Evolutionary conservation across 2,797 vertebrate species (phyloP).

Genomic region (Gymnothorax reevesii): DNA sequence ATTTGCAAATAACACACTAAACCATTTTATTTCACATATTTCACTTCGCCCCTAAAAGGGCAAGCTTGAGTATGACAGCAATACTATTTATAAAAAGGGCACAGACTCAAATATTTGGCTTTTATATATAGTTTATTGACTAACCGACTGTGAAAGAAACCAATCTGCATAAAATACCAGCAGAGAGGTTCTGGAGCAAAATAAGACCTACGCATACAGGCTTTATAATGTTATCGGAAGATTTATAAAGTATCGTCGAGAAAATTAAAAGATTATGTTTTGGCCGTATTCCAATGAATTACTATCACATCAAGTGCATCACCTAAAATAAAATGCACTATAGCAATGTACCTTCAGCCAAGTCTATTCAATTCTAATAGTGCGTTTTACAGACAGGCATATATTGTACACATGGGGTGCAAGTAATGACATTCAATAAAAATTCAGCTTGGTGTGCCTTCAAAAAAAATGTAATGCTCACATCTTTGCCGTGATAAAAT

Average conservation of each 20-base stretch:
- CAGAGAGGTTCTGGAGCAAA: not conserved
- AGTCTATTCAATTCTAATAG: not conserved
- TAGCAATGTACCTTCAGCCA: not conserved
- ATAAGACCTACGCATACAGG: not conserved
- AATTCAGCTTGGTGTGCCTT: no score
- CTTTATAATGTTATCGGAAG: not conserved
- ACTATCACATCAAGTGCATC: not conserved
- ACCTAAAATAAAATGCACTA: not conserved
- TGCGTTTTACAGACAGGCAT: not conserved
- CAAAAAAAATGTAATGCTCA: not conserved
- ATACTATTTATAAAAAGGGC: not conserved
- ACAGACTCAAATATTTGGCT: not conserved
- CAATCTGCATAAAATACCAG: not conserved
- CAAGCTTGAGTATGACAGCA: not conserved
- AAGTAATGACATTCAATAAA: not conserved
- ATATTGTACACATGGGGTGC: not conserved
- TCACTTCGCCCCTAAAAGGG: not conserved
- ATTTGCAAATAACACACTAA: not conserved
- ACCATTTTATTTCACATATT: not conserved
- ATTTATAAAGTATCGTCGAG: no score
- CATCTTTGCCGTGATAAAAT: not conserved
- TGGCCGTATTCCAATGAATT: not conserved
- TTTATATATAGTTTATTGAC: not conserved
- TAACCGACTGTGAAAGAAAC: no score
- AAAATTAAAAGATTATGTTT: no score